Conservation (phyloP, 2,888 invertebrate species). For the Nemapogon koenigi region DNA sequence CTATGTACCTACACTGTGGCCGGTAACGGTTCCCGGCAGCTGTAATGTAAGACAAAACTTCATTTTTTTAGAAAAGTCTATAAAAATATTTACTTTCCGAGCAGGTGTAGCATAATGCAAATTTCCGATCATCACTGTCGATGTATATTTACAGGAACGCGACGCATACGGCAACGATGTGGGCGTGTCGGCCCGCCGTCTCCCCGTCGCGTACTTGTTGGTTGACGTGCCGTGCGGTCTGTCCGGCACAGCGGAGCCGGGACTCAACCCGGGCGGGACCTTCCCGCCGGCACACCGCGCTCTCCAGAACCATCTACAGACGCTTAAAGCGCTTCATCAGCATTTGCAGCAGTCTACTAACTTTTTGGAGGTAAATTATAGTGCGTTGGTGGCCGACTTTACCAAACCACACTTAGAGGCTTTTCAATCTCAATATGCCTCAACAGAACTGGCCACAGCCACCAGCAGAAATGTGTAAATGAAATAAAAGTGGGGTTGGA, state of each 20-base stretch:
- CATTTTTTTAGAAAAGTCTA: too few relatives aligned
- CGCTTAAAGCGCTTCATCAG: slow-evolving; percentile 37
- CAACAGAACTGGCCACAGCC: too few relatives aligned
- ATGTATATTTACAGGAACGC: slow-evolving; percentile 81
- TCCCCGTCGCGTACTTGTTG: slow-evolving; percentile 97
- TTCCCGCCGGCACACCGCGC: slow-evolving; percentile 46
- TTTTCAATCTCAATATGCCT: neutral
- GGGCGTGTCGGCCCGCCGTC: slow-evolving; percentile 86
- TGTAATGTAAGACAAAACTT: too few relatives aligned
- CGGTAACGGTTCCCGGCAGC: too few relatives aligned
- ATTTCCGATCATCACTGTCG: too few relatives aligned
- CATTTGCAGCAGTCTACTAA: slow-evolving; percentile 38
- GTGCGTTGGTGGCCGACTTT: neutral
- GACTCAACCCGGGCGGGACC: slow-evolving; percentile 21
- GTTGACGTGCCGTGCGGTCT: slow-evolving; percentile 94
- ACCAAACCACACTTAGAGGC: neutral
- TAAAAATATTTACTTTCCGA: too few relatives aligned
- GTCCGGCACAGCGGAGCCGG: slow-evolving; percentile 56
- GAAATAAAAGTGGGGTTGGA: neutral
- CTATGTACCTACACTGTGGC: too few relatives aligned
- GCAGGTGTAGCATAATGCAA: too few relatives aligned
- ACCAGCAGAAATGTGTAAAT: neutral
- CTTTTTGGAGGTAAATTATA: slow-evolving; percentile 62
- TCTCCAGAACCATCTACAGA: slow-evolving; percentile 33
- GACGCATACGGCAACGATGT: slow-evolving; percentile 98